Evolutionary conservation across 2,888 invertebrate genomes (phyloP), one percentile per base, ranked within the genome.

Genomic region (Xestia c-nigrum): DNA sequence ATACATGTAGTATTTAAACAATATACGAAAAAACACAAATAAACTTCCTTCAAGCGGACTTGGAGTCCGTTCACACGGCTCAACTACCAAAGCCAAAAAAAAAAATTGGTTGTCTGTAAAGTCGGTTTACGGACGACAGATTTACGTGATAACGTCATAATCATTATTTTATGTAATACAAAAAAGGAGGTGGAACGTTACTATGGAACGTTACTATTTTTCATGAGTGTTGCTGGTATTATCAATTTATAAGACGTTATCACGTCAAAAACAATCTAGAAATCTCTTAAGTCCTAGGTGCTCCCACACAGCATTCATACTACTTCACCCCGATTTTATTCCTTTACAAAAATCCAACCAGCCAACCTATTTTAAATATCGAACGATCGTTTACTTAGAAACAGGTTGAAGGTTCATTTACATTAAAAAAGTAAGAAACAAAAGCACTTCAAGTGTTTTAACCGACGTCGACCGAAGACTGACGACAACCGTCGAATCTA

Each of bases 381-480:
- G 40, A 57, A 69, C 43, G 24, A 24, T 24, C 43, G n/a, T 46
- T 67, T n/a, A 16, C 68, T 52, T 31, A 38, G 31, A 31, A 21
- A 50, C 31, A 47, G 38, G 24, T 46, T 47, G 46, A 59, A 47
- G 43, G 59, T 61, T 46, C 31, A 55, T 71, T 72, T 64, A 40
- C 40, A 24, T 64, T 50, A 64, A 7, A 24, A 63, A 50, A 71
- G 63, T 63, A 63, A 40, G 24, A 63, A 71, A 16, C 14, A 69
- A 55, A 43, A 43, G 16, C 16, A 38, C 3, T 43, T 64, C 14
- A 40, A 63, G 63, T 64, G 43, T 64, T 43, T 64, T 43, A 24
- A 43, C 43, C 14, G n/a, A 64, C 43, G 64, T 43, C 64, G 43
- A n/a, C 64, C 14, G n/a, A 64, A 43, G n/a, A 43, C n/a, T 59